Conservation (phyloP, 2,888 invertebrate species). For the Saturnia japonica region DNA sequence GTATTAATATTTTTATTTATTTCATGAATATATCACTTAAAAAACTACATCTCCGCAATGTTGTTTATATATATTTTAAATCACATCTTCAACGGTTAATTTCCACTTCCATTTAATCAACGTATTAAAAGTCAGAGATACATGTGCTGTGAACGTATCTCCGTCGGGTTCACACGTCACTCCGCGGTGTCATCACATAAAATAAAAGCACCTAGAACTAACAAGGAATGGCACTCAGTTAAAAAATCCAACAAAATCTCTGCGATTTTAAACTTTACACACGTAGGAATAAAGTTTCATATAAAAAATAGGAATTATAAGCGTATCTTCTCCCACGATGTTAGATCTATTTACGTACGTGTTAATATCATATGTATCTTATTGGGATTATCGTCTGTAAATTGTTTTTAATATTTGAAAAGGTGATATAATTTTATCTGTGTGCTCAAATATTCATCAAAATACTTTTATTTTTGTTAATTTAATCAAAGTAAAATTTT, state of each 20-base stretch:
- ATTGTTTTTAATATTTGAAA: slow-evolving; percentile 9
- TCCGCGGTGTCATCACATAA: slow-evolving; percentile 55
- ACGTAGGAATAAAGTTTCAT: background rate
- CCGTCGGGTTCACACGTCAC: slow-evolving; percentile 72
- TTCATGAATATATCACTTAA: background rate
- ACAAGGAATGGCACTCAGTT: slow-evolving; percentile 20
- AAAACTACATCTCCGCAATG: background rate
- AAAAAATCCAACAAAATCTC: slow-evolving; percentile 4
- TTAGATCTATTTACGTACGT: slow-evolving; percentile 54
- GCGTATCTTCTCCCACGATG: slow-evolving; percentile 60
- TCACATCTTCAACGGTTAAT: slow-evolving; percentile 13
- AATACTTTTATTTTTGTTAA: background rate
- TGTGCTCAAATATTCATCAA: background rate
- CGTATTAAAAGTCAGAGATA: slow-evolving; percentile 38
- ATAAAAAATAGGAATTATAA: background rate
- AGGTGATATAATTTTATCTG: slow-evolving; percentile 4
- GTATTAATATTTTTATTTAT: background rate
- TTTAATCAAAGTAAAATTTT: background rate
- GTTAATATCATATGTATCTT: slow-evolving; percentile 26
- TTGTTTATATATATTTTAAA: slow-evolving; percentile 9
- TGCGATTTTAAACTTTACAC: slow-evolving; percentile 4
- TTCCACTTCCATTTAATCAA: slow-evolving; percentile 37
- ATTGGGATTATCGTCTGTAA: slow-evolving; percentile 18
- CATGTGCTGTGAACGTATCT: slow-evolving; percentile 63
- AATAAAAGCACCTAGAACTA: slow-evolving; percentile 54